These are phyloP conservation scores for Bellardia bayeri DNA, from an alignment of 2,888 invertebrate species.

Conservation along the genomic window DNA sequence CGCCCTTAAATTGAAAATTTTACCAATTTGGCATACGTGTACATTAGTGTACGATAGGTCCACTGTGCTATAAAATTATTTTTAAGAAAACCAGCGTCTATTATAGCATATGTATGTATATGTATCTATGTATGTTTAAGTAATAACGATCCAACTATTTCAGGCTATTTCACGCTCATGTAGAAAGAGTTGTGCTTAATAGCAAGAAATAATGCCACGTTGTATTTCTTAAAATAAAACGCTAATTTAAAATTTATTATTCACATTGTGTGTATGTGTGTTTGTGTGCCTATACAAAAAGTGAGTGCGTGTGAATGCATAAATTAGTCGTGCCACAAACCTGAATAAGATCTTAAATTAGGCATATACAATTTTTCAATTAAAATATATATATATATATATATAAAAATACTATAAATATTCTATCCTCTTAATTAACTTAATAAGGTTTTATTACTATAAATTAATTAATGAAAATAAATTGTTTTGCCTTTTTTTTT, in stretches of 20 bases:
- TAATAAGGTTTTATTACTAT: neutral
- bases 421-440: too few species aligned
- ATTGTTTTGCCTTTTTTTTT: neutral
- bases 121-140: neutral
- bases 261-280: conserved; percentile 26
- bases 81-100: neutral
- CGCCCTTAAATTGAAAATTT: neutral
- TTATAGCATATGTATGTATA: neutral
- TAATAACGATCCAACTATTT: neutral
- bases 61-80: neutral
- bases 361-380: conserved; percentile 13
- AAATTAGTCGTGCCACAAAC: conserved; percentile 9
- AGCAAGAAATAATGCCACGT: neutral
- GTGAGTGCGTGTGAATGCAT: conserved; percentile 53
- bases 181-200: neutral
- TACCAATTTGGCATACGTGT: neutral
- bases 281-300: conserved; percentile 30
- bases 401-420: neutral
- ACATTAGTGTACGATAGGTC: neutral
- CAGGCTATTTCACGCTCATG: conserved; percentile 2
- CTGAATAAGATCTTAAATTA: conserved; percentile 16
- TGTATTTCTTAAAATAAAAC: conserved; percentile 25
- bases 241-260: conserved; percentile 54
- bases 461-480: neutral
- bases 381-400: neutral